A percentile compares a stretch with the other conserved stretches of the same genome.
Conservation (phyloP, 2,797 vertebrate genomes). For the Pteropus rufus region DNA sequence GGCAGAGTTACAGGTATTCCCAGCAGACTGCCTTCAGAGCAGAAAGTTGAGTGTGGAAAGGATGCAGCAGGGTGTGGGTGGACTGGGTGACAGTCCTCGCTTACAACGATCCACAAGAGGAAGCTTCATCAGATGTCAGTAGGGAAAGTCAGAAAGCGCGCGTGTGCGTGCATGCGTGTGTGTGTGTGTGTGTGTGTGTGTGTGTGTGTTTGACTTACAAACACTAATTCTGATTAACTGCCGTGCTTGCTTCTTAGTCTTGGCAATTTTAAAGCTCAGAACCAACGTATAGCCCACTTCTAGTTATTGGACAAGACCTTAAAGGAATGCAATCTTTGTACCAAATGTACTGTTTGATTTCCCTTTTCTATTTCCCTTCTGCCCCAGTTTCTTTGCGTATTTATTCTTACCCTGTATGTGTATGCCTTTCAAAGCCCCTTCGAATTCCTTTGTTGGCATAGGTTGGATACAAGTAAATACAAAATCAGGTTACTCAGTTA, state of each 20-base stretch:
- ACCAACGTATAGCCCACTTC: not conserved
- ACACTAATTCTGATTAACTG: not conserved
- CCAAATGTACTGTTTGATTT: not conserved
- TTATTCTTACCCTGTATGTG: not conserved
- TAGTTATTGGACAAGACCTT: not conserved
- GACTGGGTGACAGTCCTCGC: not conserved
- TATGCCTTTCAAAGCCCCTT: not conserved
- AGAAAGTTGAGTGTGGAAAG: not conserved
- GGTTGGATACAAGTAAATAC: not conserved
- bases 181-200: too few species aligned
- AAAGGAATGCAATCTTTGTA: not conserved
- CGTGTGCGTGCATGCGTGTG: too few species aligned
- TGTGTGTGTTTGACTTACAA: not conserved
- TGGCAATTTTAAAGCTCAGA: not conserved
- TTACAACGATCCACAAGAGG: not conserved
- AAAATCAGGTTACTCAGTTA: not conserved
- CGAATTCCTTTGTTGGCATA: not conserved
- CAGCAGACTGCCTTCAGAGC: not conserved
- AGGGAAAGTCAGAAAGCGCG: not conserved
- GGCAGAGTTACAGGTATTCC: not conserved
- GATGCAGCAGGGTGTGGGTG: not conserved
- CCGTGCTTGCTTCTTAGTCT: not conserved
- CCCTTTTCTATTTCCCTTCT: not conserved
- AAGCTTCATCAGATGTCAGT: not conserved
- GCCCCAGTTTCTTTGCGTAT: not conserved